A percentile compares a stretch with the other conserved stretches of the same genome.
Conservation (phyloP, 1,140 invertebrate genomes). For the Hyles vespertilio region DNA sequence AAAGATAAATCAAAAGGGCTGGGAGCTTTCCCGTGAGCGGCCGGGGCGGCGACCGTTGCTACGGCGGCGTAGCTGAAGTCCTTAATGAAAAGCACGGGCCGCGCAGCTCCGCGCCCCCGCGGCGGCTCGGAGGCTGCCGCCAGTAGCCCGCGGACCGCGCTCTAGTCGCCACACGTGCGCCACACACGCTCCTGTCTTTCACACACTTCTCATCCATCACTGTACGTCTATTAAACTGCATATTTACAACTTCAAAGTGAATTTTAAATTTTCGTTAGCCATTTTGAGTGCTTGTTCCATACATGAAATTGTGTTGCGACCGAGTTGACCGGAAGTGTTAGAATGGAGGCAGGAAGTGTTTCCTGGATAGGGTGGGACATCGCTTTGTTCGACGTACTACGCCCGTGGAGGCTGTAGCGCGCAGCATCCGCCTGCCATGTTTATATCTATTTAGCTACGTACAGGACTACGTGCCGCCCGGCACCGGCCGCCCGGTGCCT, state of each 20-base stretch:
- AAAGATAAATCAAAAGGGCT: constrained; percentile 41
- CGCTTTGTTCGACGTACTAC: constrained; percentile 59
- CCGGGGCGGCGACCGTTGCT: constrained; percentile 51
- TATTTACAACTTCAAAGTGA: constrained; percentile 34
- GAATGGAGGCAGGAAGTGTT: constrained; percentile 41
- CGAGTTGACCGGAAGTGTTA: constrained; percentile 29
- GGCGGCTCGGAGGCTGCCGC: constrained; percentile 49
- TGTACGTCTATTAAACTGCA: constrained; percentile 28
- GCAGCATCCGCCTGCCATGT: constrained; percentile 63
- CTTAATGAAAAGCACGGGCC: constrained; percentile 58
- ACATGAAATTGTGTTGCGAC: constrained; percentile 36
- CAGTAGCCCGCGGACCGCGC: constrained; percentile 67
- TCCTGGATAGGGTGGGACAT: constrained; percentile 42
- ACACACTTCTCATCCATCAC: constrained; percentile 15
- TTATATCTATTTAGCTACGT: constrained; percentile 16
- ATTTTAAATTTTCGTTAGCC: constrained; percentile 22
- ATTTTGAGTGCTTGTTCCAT: constrained; percentile 47
- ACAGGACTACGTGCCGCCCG: too few relatives aligned
- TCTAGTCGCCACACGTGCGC: constrained; percentile 50
- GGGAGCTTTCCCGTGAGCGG: constrained; percentile 40
- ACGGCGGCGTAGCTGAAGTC: constrained; percentile 44
- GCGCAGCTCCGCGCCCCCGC: constrained; percentile 59
- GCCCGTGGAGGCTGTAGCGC: constrained; percentile 61
- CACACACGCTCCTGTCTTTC: constrained; percentile 26
- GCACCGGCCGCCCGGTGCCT: too few relatives aligned